Percentiles rank a stretch among this genome's conserved stretches.
Conservation (phyloP, 2,797 vertebrate species). For the Cossypha niveicapilla region DNA sequence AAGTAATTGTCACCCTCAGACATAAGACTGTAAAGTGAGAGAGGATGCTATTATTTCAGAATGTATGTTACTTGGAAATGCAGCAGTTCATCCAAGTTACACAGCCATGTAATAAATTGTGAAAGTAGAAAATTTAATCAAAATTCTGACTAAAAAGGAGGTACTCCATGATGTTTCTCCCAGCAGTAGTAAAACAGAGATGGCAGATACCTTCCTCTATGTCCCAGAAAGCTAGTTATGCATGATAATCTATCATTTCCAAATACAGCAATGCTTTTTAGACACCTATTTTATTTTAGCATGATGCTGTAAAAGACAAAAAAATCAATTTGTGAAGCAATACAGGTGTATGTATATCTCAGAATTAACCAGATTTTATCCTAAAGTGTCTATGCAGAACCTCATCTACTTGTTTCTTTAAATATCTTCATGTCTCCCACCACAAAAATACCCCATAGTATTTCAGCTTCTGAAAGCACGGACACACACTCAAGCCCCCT, state of each 20-base stretch:
- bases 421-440: neutral
- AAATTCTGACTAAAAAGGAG: neutral
- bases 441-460: neutral
- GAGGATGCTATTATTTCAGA: neutral
- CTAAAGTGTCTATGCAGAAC: neutral
- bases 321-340: neutral
- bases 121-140: slow-evolving; percentile 3
- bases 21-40: neutral
- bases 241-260: neutral
- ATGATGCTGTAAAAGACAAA: neutral
- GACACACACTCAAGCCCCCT: neutral
- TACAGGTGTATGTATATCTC: neutral
- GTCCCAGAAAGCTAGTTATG: neutral
- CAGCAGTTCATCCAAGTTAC: neutral
- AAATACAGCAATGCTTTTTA: neutral
- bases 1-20: neutral
- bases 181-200: neutral
- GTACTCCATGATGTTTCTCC: neutral
- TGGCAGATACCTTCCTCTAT: neutral
- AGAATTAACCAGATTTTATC: neutral
- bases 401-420: neutral
- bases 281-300: neutral
- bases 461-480: neutral
- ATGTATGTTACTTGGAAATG: neutral
- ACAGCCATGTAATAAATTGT: neutral